A percentile compares a stretch with the other conserved stretches of the same genome.
These are phyloP conservation scores for Schlechtendalia chinensis DNA, from an alignment of 1,140 invertebrate genomes.

Conservation along the genomic window DNA sequence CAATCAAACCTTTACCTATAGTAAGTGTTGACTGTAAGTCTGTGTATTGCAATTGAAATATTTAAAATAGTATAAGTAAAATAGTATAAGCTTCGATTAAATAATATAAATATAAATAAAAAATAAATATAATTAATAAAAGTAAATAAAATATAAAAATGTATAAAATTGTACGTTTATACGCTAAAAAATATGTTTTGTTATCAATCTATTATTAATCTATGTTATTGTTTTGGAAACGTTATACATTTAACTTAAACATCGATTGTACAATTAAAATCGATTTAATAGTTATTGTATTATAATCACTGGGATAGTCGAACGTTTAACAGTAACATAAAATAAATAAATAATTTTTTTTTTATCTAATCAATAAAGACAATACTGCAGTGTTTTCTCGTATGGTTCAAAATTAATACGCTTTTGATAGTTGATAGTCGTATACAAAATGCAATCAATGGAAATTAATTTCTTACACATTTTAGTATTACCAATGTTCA, in stretches of 20 bases:
- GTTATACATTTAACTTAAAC: too few relatives aligned
- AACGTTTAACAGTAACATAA: not conserved
- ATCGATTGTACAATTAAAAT: not conserved
- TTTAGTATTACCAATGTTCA: not conserved
- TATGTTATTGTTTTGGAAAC: too few relatives aligned
- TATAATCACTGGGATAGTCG: not conserved
- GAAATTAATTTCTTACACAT: not conserved
- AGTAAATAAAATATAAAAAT: too few relatives aligned
- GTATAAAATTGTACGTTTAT: not conserved
- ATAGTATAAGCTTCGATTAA: too few relatives aligned
- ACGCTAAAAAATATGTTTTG: too few relatives aligned
- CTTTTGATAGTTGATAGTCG: not conserved
- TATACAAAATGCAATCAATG: not conserved
- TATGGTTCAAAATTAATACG: too few relatives aligned
- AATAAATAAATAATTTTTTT: too few relatives aligned
- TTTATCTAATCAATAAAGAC: too few relatives aligned
- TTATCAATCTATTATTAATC: too few relatives aligned
- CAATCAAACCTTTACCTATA: slow-evolving; percentile 53
- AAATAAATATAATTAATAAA: too few relatives aligned
- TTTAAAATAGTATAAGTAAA: not conserved
- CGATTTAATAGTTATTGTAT: not conserved
- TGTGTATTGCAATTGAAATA: not conserved
- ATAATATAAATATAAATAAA: too few relatives aligned
- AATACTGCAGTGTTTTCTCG: too few relatives aligned
- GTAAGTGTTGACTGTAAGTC: slow-evolving; percentile 48